A percentile compares a stretch with the other conserved stretches of the same genome.
phyloP scores from a whole-genome alignment of 2,113 vertebrate species.

The Odontesthes bonariensis region DNA sequence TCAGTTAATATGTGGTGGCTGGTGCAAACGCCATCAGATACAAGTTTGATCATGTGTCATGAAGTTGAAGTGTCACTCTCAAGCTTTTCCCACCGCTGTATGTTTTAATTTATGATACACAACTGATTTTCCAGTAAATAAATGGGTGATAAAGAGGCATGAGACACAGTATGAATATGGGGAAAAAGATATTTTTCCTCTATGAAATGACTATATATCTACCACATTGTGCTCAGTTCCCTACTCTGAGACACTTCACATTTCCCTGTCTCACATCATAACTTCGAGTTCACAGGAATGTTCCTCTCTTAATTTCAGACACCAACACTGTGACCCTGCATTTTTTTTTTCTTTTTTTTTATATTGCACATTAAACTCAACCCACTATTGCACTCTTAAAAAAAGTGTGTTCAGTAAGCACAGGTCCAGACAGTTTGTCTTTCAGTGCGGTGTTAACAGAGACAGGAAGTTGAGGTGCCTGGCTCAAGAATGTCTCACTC shows the following conservation, averaged over 20 bases:
- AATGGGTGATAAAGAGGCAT: not conserved
- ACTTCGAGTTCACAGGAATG: not conserved
- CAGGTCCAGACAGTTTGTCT: constrained; percentile 59
- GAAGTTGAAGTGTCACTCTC: not conserved
- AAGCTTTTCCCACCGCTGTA: constrained; percentile 4
- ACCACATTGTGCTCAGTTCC: not conserved
- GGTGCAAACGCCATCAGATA: no score
- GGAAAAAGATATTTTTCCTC: not conserved
- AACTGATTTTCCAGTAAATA: not conserved
- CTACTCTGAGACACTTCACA: not conserved
- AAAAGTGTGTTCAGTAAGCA: constrained; percentile 36
- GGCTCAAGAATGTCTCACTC: constrained; percentile 78
- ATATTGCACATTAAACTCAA: constrained; percentile 28
- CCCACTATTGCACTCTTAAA: constrained; percentile 5
- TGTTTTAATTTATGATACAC: not conserved
- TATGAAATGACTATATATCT: fast-evolving
- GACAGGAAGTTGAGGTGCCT: constrained; percentile 81
- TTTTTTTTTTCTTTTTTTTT: constrained; percentile 21
- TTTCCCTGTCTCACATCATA: constrained; percentile 4
- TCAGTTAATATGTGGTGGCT: no score
- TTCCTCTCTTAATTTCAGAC: not conserved
- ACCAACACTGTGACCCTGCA: constrained; percentile 6
- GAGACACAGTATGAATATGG: not conserved
- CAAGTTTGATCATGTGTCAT: constrained; percentile 1
- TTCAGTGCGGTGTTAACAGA: constrained; percentile 60